Evolutionary conservation across 2,888 invertebrate species (phyloP).

Genomic region (Yponomeuta sedellus): DNA sequence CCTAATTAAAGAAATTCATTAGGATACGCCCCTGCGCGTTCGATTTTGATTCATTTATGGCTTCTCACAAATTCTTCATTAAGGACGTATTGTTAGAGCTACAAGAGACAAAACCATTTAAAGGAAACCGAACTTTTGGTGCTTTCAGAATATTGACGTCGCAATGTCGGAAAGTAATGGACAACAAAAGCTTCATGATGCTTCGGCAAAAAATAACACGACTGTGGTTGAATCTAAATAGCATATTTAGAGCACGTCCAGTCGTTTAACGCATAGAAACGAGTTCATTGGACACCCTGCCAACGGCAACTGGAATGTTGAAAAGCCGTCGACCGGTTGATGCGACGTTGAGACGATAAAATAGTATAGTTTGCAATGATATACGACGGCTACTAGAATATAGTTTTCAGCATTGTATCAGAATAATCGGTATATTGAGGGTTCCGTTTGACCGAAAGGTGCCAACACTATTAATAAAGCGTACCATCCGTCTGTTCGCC

Average conservation of each 20-base stretch:
- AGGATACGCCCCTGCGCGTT: conserved; percentile 34
- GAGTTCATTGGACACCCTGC: conserved; percentile 62
- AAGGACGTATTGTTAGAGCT: not conserved
- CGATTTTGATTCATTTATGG: conserved; percentile 38
- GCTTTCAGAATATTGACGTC: conserved; percentile 7
- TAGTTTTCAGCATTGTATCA: not conserved
- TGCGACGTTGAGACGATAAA: conserved; percentile 8
- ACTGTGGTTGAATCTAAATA: conserved; percentile 69
- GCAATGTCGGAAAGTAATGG: conserved; percentile 42
- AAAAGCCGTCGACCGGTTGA: conserved; percentile 39
- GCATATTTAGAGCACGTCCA: conserved; percentile 62
- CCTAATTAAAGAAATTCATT: conserved; percentile 63
- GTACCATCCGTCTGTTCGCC: too few relatives aligned
- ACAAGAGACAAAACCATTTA: not conserved
- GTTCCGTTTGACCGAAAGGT: too few relatives aligned
- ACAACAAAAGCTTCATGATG: conserved; percentile 55
- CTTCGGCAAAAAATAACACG: conserved; percentile 48
- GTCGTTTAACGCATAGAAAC: conserved; percentile 67
- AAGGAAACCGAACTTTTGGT: not conserved
- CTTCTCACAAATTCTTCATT: conserved; percentile 21
- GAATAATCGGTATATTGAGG: too few relatives aligned
- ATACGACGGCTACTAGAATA: conserved; percentile 1
- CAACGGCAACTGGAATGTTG: conserved; percentile 59
- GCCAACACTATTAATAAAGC: too few relatives aligned
- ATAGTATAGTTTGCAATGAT: conserved; percentile 2